Evolutionary conservation across 2,888 invertebrate species (phyloP).

Genomic region (Beris chalybata): DNA sequence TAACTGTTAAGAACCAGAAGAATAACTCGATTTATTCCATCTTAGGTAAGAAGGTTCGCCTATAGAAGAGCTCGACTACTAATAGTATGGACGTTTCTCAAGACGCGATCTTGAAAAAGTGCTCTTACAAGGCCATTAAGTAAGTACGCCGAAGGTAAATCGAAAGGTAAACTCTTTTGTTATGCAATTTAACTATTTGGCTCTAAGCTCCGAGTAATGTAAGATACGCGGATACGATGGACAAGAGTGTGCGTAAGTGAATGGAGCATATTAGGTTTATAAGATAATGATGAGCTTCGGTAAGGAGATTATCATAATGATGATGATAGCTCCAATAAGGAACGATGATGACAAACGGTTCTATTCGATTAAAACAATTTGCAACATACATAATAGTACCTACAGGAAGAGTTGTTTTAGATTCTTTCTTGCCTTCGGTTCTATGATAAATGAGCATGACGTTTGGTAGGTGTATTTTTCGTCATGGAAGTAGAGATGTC

Average conservation of each 20-base stretch:
- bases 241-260: conserved; percentile 27
- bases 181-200: conserved; percentile 28
- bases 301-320: conserved; percentile 23
- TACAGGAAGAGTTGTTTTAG: not conserved
- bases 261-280: conserved; percentile 25
- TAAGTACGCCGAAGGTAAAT: conserved; percentile 25
- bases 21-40: conserved; percentile 31
- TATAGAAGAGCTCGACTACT: not conserved
- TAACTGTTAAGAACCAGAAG: conserved; percentile 32
- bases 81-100: conserved; percentile 5
- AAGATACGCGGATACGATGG: not conserved
- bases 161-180: conserved; percentile 32
- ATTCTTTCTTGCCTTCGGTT: too few species aligned
- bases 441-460: too few species aligned
- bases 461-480: too few species aligned
- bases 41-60: conserved; percentile 17
- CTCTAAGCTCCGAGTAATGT: conserved; percentile 3
- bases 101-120: conserved; percentile 26
- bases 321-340: conserved; percentile 28
- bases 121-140: conserved; percentile 33
- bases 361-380: conserved; percentile 6
- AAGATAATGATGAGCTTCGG: conserved; percentile 27
- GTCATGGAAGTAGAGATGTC: too few species aligned
- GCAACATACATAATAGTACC: not conserved
- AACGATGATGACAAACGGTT: conserved; percentile 23